Evolutionary conservation across 2,888 invertebrate genomes (phyloP).

Genomic region (Plebejus anna): DNA sequence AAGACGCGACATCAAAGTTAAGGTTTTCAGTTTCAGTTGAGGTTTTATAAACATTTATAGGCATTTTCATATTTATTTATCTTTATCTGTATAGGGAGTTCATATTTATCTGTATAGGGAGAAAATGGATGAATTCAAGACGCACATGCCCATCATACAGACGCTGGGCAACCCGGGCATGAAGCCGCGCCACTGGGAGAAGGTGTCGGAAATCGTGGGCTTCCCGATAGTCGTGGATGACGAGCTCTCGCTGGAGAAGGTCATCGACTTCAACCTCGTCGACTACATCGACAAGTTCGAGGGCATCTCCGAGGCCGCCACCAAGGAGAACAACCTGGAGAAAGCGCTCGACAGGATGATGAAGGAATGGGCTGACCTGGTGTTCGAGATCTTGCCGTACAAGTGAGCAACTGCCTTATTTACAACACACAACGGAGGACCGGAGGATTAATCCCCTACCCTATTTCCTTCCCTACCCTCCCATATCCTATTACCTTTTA

Average conservation of each 20-base stretch:
- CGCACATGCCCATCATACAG: conserved; percentile 93
- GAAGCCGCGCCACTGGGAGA: conserved; percentile 95
- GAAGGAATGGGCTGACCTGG: conserved; percentile 92
- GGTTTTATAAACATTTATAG: no score
- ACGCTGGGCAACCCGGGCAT: conserved; percentile 97
- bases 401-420: conserved; percentile 64
- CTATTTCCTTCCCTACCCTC: no score
- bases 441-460: no score
- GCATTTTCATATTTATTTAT: no score
- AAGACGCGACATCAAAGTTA: no score
- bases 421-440: background rate
- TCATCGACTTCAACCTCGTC: conserved; percentile 93
- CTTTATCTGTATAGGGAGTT: conserved; percentile 42
- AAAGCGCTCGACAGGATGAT: conserved; percentile 94
- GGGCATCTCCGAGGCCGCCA: conserved; percentile 94
- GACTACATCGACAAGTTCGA: conserved; percentile 95
- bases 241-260: conserved; percentile 88
- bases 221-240: conserved; percentile 93
- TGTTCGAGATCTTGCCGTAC: conserved; percentile 86
- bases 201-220: conserved; percentile 96
- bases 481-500: no score
- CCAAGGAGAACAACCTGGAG: conserved; percentile 96
- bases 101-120: conserved; percentile 43
- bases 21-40: no score
- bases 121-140: conserved; percentile 92